Evolutionary conservation across 37 sponge, comb jelly and placozoan genomes (phyloP), one percentile per base, ranked within the genome.

Genomic region (Theonella swinhoei): DNA sequence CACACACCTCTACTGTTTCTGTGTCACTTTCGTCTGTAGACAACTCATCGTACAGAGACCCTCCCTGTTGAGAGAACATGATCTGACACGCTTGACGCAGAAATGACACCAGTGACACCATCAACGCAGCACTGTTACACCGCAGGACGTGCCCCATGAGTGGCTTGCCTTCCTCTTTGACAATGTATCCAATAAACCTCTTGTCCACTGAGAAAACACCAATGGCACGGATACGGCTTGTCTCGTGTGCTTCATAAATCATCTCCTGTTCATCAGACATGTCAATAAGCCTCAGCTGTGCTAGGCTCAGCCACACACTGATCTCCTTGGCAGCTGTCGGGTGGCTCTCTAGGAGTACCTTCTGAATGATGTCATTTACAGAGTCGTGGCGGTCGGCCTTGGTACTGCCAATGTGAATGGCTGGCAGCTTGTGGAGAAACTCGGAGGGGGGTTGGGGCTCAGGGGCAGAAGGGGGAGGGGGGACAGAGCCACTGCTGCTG

Each of bases 101-200:
- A 43, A 69, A 84, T 0, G 85, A 76, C 68, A 80, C 14, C 3
- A 90, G 61, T 0, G 90, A 80, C 22, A 79, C 80, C 77, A 84
- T 82, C 62, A 76, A 62, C 37, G 68, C 85, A 23, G 85, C 75
- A 67, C 77, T 90, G 68, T 80, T 84, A 42, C 90, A 90, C 24
- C 75, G 72, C 29, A 90, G 64, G 2, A 90, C 80, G 36, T 84
- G 80, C 24, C 86, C 77, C 31, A 38, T 67, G 2, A 68, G 80
- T 32, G 86, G 81, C 67, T 90, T 85, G 26, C 77, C 72, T 61
- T 74, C 78, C 81, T 90, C 91, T 64, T 77, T 80, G 64, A 81
- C 58, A 62, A 85, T 76, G 71, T 85, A 85, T 41, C 91, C 91
- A 0, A 85, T 68, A 29, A 77, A 90, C 31, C 86, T 54, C 47